Evolutionary conservation across 2,888 invertebrate genomes (phyloP).

Genomic region (Phengaris arion): DNA sequence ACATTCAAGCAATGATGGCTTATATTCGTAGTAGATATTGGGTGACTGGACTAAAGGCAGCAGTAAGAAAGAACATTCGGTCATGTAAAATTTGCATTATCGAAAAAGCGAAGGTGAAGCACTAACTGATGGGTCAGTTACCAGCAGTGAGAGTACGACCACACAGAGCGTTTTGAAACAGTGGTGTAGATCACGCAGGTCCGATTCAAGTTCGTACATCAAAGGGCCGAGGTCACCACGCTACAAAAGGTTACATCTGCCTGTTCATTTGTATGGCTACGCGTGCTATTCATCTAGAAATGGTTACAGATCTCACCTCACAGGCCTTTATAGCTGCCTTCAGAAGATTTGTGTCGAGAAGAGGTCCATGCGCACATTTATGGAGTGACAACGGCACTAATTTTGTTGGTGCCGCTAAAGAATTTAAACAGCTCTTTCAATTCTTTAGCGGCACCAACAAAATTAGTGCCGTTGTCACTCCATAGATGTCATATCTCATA

Average conservation of each 20-base stretch:
- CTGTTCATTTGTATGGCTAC: not conserved
- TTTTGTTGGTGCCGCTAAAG: not conserved
- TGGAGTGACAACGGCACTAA: not conserved
- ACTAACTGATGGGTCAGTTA: not conserved
- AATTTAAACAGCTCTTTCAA: no score
- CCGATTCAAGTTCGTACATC: not conserved
- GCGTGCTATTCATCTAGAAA: not conserved
- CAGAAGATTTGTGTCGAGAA: not conserved
- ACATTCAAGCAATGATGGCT: no score
- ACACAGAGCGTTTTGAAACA: not conserved
- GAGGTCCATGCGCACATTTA: not conserved
- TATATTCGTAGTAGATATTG: not conserved
- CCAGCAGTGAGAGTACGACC: not conserved
- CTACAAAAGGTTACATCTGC: slow-evolving; percentile 1
- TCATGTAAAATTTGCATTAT: not conserved
- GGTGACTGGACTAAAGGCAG: not conserved
- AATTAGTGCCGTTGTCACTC: no score
- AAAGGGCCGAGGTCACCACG: not conserved
- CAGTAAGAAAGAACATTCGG: not conserved
- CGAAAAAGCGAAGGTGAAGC: not conserved
- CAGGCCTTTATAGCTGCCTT: not conserved
- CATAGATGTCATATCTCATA: no score
- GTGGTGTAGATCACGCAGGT: not conserved
- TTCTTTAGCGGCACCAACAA: no score
- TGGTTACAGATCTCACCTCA: not conserved